Percentiles rank a stretch among this genome's conserved stretches.
phyloP scores from a whole-genome alignment of 2,888 invertebrate species.

The Athripsodes cinereus region DNA sequence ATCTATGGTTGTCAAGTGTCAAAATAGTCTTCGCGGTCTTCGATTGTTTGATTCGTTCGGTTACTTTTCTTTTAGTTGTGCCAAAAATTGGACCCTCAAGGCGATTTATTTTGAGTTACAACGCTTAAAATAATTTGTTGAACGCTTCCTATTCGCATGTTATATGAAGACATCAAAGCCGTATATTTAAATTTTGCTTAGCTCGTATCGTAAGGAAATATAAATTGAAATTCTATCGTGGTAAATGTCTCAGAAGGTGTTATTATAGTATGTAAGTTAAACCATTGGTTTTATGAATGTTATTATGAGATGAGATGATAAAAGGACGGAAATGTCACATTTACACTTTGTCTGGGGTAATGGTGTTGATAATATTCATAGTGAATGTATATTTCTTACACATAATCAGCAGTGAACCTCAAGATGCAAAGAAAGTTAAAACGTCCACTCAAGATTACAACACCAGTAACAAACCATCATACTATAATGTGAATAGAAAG shows the following conservation, averaged over 20 bases:
- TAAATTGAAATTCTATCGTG: too few species aligned
- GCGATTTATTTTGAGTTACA: slow-evolving; percentile 19
- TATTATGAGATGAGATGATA: slow-evolving; percentile 22
- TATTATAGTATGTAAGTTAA: too few species aligned
- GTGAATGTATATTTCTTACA: slow-evolving; percentile 40
- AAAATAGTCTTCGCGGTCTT: too few species aligned
- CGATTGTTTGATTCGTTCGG: too few species aligned
- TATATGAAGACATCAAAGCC: too few species aligned
- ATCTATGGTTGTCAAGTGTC: too few species aligned
- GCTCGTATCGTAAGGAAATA: too few species aligned
- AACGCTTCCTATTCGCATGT: too few species aligned
- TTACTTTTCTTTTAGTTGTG: too few species aligned
- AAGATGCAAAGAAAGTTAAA: slow-evolving; percentile 4
- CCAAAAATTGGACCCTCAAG: slow-evolving; percentile 15
- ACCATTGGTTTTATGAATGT: not conserved
- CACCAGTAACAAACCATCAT: slow-evolving; percentile 6
- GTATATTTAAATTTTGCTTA: too few species aligned
- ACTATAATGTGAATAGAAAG: slow-evolving; percentile 16
- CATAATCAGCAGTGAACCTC: slow-evolving; percentile 36
- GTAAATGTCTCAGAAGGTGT: too few species aligned
- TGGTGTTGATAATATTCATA: slow-evolving; percentile 26
- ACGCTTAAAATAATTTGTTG: slow-evolving; percentile 5
- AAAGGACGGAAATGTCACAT: slow-evolving; percentile 27
- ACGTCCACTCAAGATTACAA: slow-evolving; percentile 5
- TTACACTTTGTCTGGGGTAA: slow-evolving; percentile 25